Evolutionary conservation across 2,888 invertebrate genomes (phyloP), one percentile per base, ranked within the genome.

Genomic region (Lasiommata megera): DNA sequence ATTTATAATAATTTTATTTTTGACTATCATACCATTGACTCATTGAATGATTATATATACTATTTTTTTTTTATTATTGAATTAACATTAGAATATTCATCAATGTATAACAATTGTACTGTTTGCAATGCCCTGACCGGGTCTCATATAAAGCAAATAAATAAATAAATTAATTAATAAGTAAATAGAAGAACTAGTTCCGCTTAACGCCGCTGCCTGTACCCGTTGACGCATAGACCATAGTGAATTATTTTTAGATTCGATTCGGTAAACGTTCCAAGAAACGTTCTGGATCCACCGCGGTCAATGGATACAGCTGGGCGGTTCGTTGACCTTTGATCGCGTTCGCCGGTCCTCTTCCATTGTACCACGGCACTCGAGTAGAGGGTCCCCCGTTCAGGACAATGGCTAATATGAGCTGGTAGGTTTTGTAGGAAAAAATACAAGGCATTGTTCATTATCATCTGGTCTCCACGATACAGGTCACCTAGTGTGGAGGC

Each of bases 281-380:
- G 56, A 47, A 58, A 37, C 47, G 56, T 37, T 60, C 14, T 34
- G 60, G 46, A 61, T 56, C 50, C 54, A 54, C 38, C 56, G 53
- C 53, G 56, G 54, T 60, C 51, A 58, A 61, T 61, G 53, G 36
- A 36, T 40, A 51, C 58, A 58, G 58, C 58, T 58, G 60, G 55
- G 29, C n/a, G 34, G 61, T 47, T 34, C 62, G 31, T 54, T 63
- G 60, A 63, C 52, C 61, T 53, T 48, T 47, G 55, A 28, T 40
- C 54, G 52, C 54, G 50, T 56, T 58, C 34, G 56, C 44, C 48
- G 48, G 41, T 47, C 31, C 17, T 7, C 46, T 31, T 60, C 62
- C 62, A 62, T 59, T 62, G 61, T 62, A 11, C 11, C 1, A 51
- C 56, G 61, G 38, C 41, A 44, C 53, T 58, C 29, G 43, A 54